Evolutionary conservation across 2,797 vertebrate species (phyloP), one percentile per base, ranked within the genome.

Genomic region (Columba guinea): DNA sequence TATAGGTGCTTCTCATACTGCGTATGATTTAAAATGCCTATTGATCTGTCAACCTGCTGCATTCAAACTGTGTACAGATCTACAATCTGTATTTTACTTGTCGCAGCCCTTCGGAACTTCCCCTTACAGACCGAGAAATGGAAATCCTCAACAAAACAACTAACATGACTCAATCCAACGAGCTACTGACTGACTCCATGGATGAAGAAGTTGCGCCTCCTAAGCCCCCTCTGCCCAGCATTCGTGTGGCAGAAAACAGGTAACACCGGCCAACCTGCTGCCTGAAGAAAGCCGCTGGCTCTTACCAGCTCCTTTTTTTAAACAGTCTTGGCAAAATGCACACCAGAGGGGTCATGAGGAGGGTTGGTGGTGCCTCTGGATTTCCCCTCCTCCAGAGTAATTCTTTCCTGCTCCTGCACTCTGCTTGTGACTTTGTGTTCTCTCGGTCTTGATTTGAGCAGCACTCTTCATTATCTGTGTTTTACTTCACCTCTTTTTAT

Each of bases 231-330:
- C 98, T 99, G 78, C 99, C 99, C 30, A 99, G 99, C 93, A 98
- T 99, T 77, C 99, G 99, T 87, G 98, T 99, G 95, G 98, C 99
- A 35, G 99, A 99, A 93, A 99, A 99, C 96, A 99, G 99, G 99
- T 98, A 97, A 87, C 16, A 7, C 14, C n/a, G 67, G n/a, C 24
- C 73, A 85, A 4, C 15, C 52, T 59, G 17, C 30, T 53, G 75
- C 13, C 53, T 76, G n/a, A n/a, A 37, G 4, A 65, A 15, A 68
- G 30, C 18, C 60, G 16, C n/a, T 67, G 39, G 11, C 62, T 53
- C 16, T 79, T 28, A 56, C 8, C n/a, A 52, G 41, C 65, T 41
- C 32, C 13, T 24, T 63, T 1, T 80, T 59, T 87, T 60, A 69
- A 70, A 81, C 10, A 35, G 0, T 35, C 37, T 52, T 86, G 39